Conservation (phyloP, 1,140 invertebrate species). For the Drosophila guanche region DNA sequence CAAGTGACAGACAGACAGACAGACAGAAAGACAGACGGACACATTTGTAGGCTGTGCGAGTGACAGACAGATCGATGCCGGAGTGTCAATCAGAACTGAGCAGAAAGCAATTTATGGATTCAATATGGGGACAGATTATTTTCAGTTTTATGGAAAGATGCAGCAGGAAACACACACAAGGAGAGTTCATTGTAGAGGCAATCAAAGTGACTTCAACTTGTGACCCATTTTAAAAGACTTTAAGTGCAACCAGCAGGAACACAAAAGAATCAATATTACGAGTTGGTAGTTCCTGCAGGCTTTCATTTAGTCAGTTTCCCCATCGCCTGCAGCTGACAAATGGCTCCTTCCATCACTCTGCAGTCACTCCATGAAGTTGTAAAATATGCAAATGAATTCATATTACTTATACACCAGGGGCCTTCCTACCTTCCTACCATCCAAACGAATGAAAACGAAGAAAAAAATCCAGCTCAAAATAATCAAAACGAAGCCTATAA, state of each 20-base stretch:
- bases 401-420: conserved; percentile 60
- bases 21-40: conserved; percentile 37
- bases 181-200: background rate
- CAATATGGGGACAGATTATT: conserved; percentile 6
- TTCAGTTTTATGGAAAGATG: background rate
- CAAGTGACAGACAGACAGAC: conserved; percentile 45
- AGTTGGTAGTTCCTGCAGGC: conserved; percentile 31
- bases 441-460: conserved; percentile 9
- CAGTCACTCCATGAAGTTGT: conserved; percentile 24
- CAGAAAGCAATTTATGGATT: conserved; percentile 56
- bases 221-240: conserved; percentile 39
- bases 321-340: background rate
- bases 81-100: conserved; percentile 52
- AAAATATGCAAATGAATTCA: conserved; percentile 73
- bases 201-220: conserved; percentile 27
- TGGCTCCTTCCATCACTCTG: background rate
- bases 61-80: conserved; percentile 41
- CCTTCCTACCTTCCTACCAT: background rate
- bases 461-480: conserved; percentile 43
- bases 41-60: no score
- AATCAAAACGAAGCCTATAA: conserved; percentile 79
- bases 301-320: conserved; percentile 10
- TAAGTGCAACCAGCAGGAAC: background rate
- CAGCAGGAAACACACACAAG: background rate
- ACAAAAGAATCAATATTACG: background rate